phyloP scores from a whole-genome alignment of 2,888 invertebrate genomes.

The Drosophila colorata region DNA sequence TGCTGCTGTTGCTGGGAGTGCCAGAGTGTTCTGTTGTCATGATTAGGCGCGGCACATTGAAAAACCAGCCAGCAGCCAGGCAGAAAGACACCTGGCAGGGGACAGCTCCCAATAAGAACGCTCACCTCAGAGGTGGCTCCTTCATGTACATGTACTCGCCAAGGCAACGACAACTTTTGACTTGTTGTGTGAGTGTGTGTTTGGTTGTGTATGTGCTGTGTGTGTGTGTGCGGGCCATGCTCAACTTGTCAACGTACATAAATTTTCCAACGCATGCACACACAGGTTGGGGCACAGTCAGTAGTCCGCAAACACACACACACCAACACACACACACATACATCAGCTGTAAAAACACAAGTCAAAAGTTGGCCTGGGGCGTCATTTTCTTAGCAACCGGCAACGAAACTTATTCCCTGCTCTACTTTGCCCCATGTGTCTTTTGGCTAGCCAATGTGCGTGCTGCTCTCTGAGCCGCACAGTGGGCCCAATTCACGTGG shows the following conservation, averaged over 20 bases:
- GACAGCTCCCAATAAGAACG: slow-evolving; percentile 1
- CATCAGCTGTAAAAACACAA: slow-evolving; percentile 43
- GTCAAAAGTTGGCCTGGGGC: slow-evolving; percentile 32
- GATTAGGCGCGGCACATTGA: slow-evolving; percentile 48
- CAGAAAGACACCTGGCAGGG: slow-evolving; percentile 12
- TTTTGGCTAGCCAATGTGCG: slow-evolving; percentile 26
- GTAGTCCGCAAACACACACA: background rate
- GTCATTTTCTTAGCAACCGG: slow-evolving; percentile 23
- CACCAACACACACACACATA: slow-evolving; percentile 6
- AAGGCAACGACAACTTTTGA: slow-evolving; percentile 12
- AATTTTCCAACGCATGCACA: slow-evolving; percentile 46
- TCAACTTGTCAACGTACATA: slow-evolving; percentile 63
- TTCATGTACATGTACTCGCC: slow-evolving; percentile 6
- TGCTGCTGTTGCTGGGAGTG: slow-evolving; percentile 9
- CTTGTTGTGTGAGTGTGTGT: background rate
- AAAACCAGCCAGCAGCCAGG: slow-evolving; percentile 28
- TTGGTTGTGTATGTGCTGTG: slow-evolving; percentile 1
- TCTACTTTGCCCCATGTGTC: slow-evolving; percentile 5
- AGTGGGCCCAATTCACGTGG: slow-evolving; percentile 13
- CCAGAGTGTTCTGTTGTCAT: slow-evolving; percentile 20
- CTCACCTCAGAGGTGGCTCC: slow-evolving; percentile 15
- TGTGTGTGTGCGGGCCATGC: slow-evolving; percentile 12
- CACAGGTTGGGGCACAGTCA: slow-evolving; percentile 7
- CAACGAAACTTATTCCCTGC: slow-evolving; percentile 13
- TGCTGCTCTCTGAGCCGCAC: slow-evolving; percentile 6